A percentile compares a stretch with the other conserved stretches of the same genome.
phyloP scores from a whole-genome alignment of 2,888 invertebrate genomes.

The Frankliniella intonsa region DNA sequence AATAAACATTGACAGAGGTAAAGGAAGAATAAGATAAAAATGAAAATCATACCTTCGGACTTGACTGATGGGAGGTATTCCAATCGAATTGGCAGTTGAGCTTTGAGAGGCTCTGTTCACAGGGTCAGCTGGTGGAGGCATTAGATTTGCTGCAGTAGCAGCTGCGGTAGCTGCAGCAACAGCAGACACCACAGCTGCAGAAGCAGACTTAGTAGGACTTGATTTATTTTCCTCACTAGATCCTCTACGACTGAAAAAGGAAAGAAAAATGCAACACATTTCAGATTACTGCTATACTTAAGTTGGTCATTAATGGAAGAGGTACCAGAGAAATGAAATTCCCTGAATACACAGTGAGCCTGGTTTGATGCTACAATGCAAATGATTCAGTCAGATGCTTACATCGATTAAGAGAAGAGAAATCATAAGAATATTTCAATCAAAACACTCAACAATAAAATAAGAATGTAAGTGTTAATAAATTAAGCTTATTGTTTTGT shows the following conservation, averaged over 20 bases:
- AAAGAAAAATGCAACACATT: no score
- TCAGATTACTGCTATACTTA: no score
- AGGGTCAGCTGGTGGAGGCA: slow-evolving; percentile 33
- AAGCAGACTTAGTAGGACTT: slow-evolving; percentile 6
- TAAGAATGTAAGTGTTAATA: background rate
- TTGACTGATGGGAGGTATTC: slow-evolving; percentile 45
- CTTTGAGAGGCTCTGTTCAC: slow-evolving; percentile 43
- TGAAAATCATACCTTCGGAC: slow-evolving; percentile 50
- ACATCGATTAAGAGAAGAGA: background rate
- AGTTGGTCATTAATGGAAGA: no score
- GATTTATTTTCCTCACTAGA: background rate
- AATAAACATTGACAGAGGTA: background rate
- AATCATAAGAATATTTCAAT: background rate
- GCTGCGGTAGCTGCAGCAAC: slow-evolving; percentile 38
- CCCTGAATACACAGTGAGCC: no score
- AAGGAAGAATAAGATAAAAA: slow-evolving; percentile 14
- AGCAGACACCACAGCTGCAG: slow-evolving; percentile 29
- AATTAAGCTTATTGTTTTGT: background rate
- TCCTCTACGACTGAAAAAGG: background rate
- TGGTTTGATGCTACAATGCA: no score
- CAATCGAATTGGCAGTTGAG: slow-evolving; percentile 36
- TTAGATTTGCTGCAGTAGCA: slow-evolving; percentile 39
- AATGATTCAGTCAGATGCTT: no score
- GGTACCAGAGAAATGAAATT: no score
- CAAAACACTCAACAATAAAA: background rate